These are phyloP conservation scores for Oncopodura yosiiana DNA, from an alignment of 1,140 invertebrate species.

Conservation along the genomic window DNA sequence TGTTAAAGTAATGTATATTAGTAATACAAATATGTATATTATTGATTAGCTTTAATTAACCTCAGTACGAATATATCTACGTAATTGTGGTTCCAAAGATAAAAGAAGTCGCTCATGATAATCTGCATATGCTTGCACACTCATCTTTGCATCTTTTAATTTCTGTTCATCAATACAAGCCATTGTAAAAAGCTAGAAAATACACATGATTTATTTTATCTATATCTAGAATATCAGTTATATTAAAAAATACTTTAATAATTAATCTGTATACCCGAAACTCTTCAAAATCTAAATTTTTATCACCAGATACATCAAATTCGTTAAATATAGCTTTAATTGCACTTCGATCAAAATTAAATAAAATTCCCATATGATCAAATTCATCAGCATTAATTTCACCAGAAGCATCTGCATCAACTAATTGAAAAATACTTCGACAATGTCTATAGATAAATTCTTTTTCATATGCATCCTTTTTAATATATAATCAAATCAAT, in stretches of 20 bases:
- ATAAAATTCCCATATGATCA: conserved; percentile 37
- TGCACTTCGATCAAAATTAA: conserved; percentile 36
- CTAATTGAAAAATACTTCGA: conserved; percentile 37
- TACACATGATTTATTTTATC: background rate
- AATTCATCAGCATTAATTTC: conserved; percentile 37
- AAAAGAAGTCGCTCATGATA: conserved; percentile 21
- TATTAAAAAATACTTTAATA: background rate
- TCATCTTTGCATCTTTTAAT: conserved; percentile 16
- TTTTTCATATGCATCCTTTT: conserved; percentile 37
- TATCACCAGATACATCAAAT: conserved; percentile 39
- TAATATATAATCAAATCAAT: background rate
- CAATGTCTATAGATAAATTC: conserved; percentile 39
- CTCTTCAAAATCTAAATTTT: conserved; percentile 37
- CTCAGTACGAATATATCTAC: conserved; percentile 17
- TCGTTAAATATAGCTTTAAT: conserved; percentile 38
- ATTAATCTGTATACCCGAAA: conserved; percentile 28
- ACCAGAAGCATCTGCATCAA: conserved; percentile 38
- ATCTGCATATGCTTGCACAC: conserved; percentile 21
- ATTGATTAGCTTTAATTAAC: too few relatives aligned
- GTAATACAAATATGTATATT: too few relatives aligned
- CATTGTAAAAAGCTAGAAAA: conserved; percentile 35
- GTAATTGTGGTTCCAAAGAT: conserved; percentile 8
- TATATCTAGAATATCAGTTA: background rate
- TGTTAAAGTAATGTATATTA: too few relatives aligned
- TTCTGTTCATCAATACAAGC: conserved; percentile 37